A percentile compares a stretch with the other conserved stretches of the same genome.
These are phyloP conservation scores for Planiliza haematocheilus DNA, from an alignment of 2,113 vertebrate genomes.

Conservation along the genomic window DNA sequence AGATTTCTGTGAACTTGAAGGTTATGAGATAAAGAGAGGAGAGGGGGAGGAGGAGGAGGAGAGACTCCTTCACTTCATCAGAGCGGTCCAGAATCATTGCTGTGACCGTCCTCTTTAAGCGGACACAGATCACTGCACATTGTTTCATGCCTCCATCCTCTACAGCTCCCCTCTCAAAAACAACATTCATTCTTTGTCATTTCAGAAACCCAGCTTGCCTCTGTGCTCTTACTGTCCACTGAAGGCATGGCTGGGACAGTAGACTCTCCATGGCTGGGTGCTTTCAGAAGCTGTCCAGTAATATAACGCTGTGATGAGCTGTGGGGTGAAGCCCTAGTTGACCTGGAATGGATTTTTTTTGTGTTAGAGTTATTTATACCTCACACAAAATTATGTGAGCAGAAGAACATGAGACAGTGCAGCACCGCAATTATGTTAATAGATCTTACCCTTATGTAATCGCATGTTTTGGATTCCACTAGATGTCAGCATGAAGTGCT, in stretches of 20 bases:
- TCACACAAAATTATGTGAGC: background rate
- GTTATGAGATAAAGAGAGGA: constrained; percentile 26
- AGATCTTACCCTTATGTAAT: constrained; percentile 17
- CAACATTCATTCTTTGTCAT: constrained; percentile 44
- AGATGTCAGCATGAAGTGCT: constrained; percentile 68
- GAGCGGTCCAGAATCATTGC: constrained; percentile 50
- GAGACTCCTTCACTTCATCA: constrained; percentile 46
- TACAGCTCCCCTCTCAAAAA: constrained; percentile 51
- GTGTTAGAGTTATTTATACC: background rate
- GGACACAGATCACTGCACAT: constrained; percentile 69
- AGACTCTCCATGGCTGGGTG: constrained; percentile 42
- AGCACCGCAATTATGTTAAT: background rate
- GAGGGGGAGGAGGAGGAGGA: constrained; percentile 5
- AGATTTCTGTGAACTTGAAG: constrained; percentile 17
- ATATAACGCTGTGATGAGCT: constrained; percentile 45
- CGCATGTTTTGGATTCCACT: constrained; percentile 60
- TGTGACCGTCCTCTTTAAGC: constrained; percentile 58
- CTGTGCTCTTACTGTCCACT: constrained; percentile 43
- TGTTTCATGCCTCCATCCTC: constrained; percentile 57
- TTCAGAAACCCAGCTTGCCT: constrained; percentile 40
- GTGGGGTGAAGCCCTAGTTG: constrained; percentile 32
- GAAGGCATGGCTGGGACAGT: constrained; percentile 47
- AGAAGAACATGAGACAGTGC: background rate
- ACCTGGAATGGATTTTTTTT: background rate
- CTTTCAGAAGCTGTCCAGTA: constrained; percentile 42